These are phyloP conservation scores for Cyanoramphus novaezelandiae DNA, from an alignment of 2,113 vertebrate genomes.

Conservation along the genomic window DNA sequence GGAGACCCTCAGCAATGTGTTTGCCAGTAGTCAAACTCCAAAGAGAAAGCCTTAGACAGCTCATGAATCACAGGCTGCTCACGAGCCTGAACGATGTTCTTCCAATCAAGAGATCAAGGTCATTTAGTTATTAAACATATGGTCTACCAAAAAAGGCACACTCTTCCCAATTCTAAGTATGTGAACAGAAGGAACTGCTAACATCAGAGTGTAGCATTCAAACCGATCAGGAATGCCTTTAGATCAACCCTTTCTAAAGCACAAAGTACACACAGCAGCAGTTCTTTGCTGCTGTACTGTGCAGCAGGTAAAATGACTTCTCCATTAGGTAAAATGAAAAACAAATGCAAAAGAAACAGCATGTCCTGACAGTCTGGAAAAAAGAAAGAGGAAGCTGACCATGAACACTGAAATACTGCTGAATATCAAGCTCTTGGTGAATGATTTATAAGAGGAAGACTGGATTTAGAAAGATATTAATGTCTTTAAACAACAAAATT, in stretches of 20 bases:
- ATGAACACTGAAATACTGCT: background rate
- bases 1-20: background rate
- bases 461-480: background rate
- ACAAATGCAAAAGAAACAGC: background rate
- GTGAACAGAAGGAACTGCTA: constrained; percentile 29
- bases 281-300: background rate
- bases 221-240: background rate
- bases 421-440: background rate
- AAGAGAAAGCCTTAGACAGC: background rate
- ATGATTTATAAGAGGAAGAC: background rate
- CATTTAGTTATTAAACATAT: constrained; percentile 21
- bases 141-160: constrained; percentile 34
- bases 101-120: background rate
- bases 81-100: background rate
- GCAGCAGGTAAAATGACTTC: background rate
- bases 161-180: background rate
- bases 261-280: background rate
- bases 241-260: background rate
- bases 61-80: background rate
- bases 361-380: background rate
- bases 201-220: background rate
- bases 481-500: background rate
- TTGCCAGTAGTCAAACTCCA: background rate
- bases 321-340: background rate
- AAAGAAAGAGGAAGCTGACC: background rate